Evolutionary conservation across 30 jellyfish, hydroid and myxozoan species (phyloP), one percentile per base, ranked within the genome.

Genomic region (Clytia hemisphaerica): DNA sequence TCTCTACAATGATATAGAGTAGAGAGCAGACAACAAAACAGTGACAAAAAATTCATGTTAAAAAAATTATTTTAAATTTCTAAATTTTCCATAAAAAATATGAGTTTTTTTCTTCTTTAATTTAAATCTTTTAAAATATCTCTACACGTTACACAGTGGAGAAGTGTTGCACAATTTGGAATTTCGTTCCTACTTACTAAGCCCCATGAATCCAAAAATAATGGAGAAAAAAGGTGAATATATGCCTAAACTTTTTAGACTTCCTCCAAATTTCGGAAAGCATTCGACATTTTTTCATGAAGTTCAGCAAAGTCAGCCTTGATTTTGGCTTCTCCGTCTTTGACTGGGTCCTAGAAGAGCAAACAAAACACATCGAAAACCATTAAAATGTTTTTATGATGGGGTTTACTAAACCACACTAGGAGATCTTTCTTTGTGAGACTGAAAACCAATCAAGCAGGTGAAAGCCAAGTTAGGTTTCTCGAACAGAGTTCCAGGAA

Each of bases 201-300:
- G n/a, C n/a, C n/a, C n/a, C n/a, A n/a, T n/a, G n/a, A n/a, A 48
- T 2, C 6, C 27, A 48, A 37, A 48, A 50, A 71, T 50, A 50
- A 12, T 71, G 57, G 47, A 50, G 22, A 45, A 26, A 19, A 16
- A 45, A 21, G 28, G 47, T 33, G 16, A 33, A 59, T 6, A 6
- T 6, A 18, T 61, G 18, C 45, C 16, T 16, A 37, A 50, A 33
- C 49, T 2, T 48, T 60, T 79, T 69, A 89, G 63, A 89, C 70
- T 77, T 89, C 98, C 58, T 89, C 98, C 66, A 89, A 55, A 45
- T 72, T 77, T 59, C 98, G 72, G 71, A 92, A 92, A 6, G 99
- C 83, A 25, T 83, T 83, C 36, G 77, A 92, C 96, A 92, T 92
- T 44, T 85, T 84, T 14, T 92, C 96, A 45, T 79, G 64, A 58